Evolutionary conservation across 2,888 invertebrate species (phyloP).

Genomic region (Rhorus exstirpatorius): DNA sequence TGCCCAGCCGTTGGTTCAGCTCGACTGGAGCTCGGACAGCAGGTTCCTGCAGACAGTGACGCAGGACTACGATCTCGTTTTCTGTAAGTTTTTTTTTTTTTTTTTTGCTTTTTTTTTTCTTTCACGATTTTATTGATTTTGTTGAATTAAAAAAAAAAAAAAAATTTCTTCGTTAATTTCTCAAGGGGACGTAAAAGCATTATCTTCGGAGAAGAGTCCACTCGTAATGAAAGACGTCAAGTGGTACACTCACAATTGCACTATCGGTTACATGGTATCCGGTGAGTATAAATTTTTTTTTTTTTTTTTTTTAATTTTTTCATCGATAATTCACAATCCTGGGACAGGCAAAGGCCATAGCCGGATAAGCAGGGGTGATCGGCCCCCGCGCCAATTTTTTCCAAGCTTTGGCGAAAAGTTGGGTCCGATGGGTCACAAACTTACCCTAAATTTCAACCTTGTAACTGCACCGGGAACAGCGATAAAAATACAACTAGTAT

Average conservation of each 20-base stretch:
- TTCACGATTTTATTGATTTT: neutral
- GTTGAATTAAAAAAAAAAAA: too few species aligned
- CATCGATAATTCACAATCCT: neutral
- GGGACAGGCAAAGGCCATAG: too few species aligned
- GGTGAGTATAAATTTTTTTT: constrained; percentile 87
- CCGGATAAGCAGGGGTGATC: too few species aligned
- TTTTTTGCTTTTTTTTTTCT: neutral
- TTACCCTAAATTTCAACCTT: too few species aligned
- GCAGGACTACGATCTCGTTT: constrained; percentile 95
- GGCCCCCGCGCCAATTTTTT: too few species aligned
- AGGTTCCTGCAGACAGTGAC: constrained; percentile 95
- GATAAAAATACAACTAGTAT: too few species aligned
- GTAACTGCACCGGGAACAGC: too few species aligned
- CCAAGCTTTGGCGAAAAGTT: too few species aligned
- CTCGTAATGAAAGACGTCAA: constrained; percentile 96
- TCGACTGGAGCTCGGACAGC: constrained; percentile 97
- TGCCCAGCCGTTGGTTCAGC: constrained; percentile 93
- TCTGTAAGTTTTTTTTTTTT: constrained; percentile 89
- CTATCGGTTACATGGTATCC: constrained; percentile 94
- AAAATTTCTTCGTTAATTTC: constrained; percentile 69
- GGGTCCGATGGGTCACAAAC: too few species aligned
- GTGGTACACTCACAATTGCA: constrained; percentile 95
- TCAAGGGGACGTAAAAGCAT: constrained; percentile 95
- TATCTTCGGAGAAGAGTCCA: constrained; percentile 95
- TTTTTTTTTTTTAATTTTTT: too few species aligned